Evolutionary conservation across 2,888 invertebrate species (phyloP).

Genomic region (Polyommatus iphigenia): DNA sequence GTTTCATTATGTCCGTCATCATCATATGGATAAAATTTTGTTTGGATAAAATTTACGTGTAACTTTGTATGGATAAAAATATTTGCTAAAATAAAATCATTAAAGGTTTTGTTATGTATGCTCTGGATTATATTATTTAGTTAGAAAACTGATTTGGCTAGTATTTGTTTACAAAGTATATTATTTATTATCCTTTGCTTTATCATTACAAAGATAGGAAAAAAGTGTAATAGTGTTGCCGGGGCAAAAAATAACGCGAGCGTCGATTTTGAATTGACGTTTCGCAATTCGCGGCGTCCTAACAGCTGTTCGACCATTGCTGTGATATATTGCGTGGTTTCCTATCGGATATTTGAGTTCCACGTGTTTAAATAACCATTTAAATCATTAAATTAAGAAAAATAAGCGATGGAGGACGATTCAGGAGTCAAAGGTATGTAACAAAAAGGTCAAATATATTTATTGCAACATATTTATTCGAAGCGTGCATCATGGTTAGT

Average conservation of each 20-base stretch:
- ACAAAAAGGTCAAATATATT: conserved; percentile 34
- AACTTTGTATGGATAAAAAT: too few species aligned
- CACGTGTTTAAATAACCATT: conserved; percentile 57
- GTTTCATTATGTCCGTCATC: too few species aligned
- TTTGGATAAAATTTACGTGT: too few species aligned
- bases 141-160: too few species aligned
- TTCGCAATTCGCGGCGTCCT: conserved; percentile 67
- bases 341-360: conserved; percentile 49
- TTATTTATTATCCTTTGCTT: too few species aligned
- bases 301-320: conserved; percentile 71
- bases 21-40: too few species aligned
- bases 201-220: neutral
- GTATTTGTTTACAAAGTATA: too few species aligned
- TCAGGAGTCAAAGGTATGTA: conserved; percentile 59
- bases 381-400: conserved; percentile 33
- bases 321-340: conserved; percentile 55
- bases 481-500: conserved; percentile 34
- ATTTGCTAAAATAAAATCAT: too few species aligned
- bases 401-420: conserved; percentile 63
- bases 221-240: neutral
- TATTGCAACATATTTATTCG: conserved; percentile 36
- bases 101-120: too few species aligned
- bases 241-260: conserved; percentile 40
- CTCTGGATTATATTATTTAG: too few species aligned
- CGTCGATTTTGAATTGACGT: conserved; percentile 68